Evolutionary conservation across 2,888 invertebrate genomes (phyloP).

Genomic region (Adela reaumurella): DNA sequence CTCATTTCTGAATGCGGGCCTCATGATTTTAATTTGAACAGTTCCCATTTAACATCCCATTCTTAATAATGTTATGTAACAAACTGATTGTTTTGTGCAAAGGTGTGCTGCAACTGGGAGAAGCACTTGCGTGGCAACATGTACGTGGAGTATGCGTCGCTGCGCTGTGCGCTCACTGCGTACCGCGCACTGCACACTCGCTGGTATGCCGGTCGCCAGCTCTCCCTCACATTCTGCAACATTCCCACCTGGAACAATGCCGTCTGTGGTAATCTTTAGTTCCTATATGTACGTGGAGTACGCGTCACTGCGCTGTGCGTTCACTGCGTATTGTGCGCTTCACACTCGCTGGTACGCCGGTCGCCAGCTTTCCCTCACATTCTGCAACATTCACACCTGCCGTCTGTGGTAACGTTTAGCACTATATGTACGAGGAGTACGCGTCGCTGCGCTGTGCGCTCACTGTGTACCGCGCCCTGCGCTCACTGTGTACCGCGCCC

Average conservation of each 20-base stretch:
- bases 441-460: constrained; percentile 60
- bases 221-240: constrained; percentile 76
- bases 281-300: constrained; percentile 91
- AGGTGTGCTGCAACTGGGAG: constrained; percentile 78
- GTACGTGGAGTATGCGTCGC: constrained; percentile 71
- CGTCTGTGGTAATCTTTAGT: constrained; percentile 85
- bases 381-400: constrained; percentile 77
- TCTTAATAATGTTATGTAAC: too few species aligned
- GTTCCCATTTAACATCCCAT: too few species aligned
- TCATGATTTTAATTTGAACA: too few species aligned
- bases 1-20: too few species aligned
- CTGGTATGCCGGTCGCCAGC: constrained; percentile 82
- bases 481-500: constrained; percentile 87
- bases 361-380: constrained; percentile 75
- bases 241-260: constrained; percentile 81
- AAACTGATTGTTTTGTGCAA: too few species aligned
- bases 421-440: constrained; percentile 88
- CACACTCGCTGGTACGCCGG: constrained; percentile 89
- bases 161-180: constrained; percentile 68
- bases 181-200: constrained; percentile 75
- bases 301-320: constrained; percentile 56
- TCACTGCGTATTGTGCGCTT: constrained; percentile 69
- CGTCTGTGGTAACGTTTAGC: constrained; percentile 85
- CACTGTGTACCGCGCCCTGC: constrained; percentile 69
- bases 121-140: constrained; percentile 87